Base-by-base conservation (phyloP, 2,888 invertebrate species). In the Exocentrus adspersus region DNA sequence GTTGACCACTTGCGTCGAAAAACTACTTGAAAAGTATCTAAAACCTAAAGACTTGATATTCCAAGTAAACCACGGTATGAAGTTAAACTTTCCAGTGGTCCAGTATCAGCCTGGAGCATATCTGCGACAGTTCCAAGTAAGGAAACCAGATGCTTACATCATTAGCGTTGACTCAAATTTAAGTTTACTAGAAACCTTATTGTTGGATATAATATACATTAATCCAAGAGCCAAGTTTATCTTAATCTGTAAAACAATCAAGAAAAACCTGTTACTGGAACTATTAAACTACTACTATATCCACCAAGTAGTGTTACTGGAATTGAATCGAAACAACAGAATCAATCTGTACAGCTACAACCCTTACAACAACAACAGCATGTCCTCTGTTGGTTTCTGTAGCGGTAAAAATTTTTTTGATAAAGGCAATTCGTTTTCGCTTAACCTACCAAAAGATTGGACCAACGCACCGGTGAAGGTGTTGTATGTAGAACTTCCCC, bases 221-320 rank as follows among this genome's bases (percentile, higher is more conserved):
- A 20, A 45, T 45, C 45, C 45, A 21, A 45, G 45, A 45, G 21
- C 20, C 5, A 45, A 45, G n/a, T 45, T 45, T 45, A 45, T 45
- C 9, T n/a, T 45, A 9, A 45, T 45, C 10, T 45, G 45, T 19
- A 20, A 45, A 5, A n/a, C 20, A 1, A 20, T 45, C 21, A 20
- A 9, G n/a, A 9, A n/a, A 17, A 6, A 19, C 20, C 12, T 42
- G 16, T 45, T 12, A 4, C n/a, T 45, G 10, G n/a, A 12, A 20
- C n/a, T 45, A 4, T 20, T 19, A 45, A 20, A 20, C 9, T 12
- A 45, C 21, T 20, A n/a, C 21, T 45, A 37, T 5, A 20, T 45
- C 20, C 20, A 45, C 20, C 10, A 45, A 20, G 45, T 45, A 0
- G 45, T 45, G 9, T 10, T 45, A 20, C 21, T 45, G 7, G 19